phyloP scores from a whole-genome alignment of 2,888 invertebrate species.

The Falcaria lacertinaria region DNA sequence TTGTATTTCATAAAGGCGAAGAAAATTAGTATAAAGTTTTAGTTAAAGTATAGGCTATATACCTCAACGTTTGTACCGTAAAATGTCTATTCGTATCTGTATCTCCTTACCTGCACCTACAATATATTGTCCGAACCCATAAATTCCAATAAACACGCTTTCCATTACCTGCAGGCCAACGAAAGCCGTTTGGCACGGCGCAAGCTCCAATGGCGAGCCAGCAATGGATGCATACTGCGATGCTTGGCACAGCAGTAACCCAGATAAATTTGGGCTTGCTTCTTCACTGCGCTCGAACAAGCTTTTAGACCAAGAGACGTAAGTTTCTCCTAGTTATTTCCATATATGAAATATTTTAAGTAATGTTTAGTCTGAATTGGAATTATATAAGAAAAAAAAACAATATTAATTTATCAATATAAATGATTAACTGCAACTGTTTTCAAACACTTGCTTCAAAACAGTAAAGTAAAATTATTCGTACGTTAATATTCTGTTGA shows the following conservation, averaged over 20 bases:
- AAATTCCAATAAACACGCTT: neutral
- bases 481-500: too few relatives aligned
- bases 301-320: conserved; percentile 87
- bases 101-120: neutral
- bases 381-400: too few relatives aligned
- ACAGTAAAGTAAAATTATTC: too few relatives aligned
- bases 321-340: conserved; percentile 28
- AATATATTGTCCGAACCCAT: neutral
- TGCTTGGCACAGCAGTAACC: conserved; percentile 92
- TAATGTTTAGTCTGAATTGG: too few relatives aligned
- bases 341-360: neutral
- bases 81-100: neutral
- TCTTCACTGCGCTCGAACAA: conserved; percentile 89
- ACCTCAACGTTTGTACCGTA: too few relatives aligned
- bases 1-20: too few relatives aligned
- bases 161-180: conserved; percentile 84
- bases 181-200: conserved; percentile 98
- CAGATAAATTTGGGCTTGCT: conserved; percentile 90
- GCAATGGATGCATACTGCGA: conserved; percentile 94
- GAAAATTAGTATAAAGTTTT: too few relatives aligned
- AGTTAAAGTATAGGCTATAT: too few relatives aligned
- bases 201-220: conserved; percentile 90
- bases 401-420: too few relatives aligned
- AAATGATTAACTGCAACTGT: too few relatives aligned
- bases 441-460: too few relatives aligned